Base-by-base conservation (phyloP, 2,888 invertebrate species). In the Chouioia cunea region DNA sequence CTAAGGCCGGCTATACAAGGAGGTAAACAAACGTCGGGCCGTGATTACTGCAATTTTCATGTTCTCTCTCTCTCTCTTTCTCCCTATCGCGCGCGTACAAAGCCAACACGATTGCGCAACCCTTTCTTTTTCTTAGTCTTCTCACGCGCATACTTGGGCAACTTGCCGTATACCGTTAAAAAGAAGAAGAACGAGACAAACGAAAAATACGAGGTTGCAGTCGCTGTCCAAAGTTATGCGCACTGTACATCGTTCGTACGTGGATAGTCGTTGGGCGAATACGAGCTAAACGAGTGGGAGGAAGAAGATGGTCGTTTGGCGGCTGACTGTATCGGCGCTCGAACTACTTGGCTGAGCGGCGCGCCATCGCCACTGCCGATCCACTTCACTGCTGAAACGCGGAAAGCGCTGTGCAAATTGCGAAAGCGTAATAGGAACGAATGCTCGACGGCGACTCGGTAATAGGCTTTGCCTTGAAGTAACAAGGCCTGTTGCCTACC, bases 391-490 rank as follows among this genome's bases (percentile, higher is more conserved):
- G 54, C 46, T 54, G 54, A 20, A n/a, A 54, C 14, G 56, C 27
- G 36, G 36, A 56, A 36, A 56, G 46, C 43, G 36, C 36, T 6
- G 10, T 36, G 36, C 36, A 1, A 50, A 62, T 68, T 65, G 62
- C 62, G 57, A 62, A 66, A 71, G 53, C 36, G 36, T 36, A 36
- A 36, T 36, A 36, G 10, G 36, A 36, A 18, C 54, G 47, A 56
- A 36, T 22, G 54, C 16, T 50, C 62, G n/a, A n/a, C n/a, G 48
- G 54, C 56, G 27, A 65, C 23, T 56, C 44, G 64, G 66, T 73
- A 73, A 73, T 73, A 56, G 66, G 44, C 59, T 66, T 73, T 58
- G 66, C 70, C 70, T 73, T 73, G 73, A 70, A 70, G 64, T 54
- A 56, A 63, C 69, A 69, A 73, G 65, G 65, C 69, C 57, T 62